Percentiles rank a stretch among this genome's conserved stretches.
Conservation (phyloP, 2,888 invertebrate genomes). For the Eugnorisma glareosa region DNA sequence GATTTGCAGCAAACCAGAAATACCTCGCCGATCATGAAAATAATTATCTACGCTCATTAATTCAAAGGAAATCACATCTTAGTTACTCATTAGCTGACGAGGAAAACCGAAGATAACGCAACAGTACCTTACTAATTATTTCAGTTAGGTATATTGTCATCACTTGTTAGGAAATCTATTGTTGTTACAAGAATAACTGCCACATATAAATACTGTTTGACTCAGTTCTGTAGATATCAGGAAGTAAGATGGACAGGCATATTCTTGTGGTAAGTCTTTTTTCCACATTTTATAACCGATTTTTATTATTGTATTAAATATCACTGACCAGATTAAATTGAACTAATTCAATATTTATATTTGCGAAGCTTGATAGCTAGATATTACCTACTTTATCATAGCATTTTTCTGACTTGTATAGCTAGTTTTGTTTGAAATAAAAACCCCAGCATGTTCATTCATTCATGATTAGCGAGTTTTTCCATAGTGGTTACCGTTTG, state of each 20-base stretch:
- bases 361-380: background rate
- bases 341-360: background rate
- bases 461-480: background rate
- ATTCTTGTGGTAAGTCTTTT: conserved; percentile 57
- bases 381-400: background rate
- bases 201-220: conserved; percentile 44
- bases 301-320: background rate
- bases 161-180: conserved; percentile 61
- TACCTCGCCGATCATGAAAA: background rate
- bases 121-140: conserved; percentile 1
- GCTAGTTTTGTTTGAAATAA: conserved; percentile 2
- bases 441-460: background rate
- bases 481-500: background rate
- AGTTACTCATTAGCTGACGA: conserved; percentile 37
- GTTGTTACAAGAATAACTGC: conserved; percentile 30
- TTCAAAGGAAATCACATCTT: conserved; percentile 2
- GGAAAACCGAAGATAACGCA: conserved; percentile 45
- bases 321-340: too few relatives aligned
- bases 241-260: conserved; percentile 49
- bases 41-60: conserved; percentile 10
- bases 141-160: conserved; percentile 27
- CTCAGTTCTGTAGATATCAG: conserved; percentile 27
- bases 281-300: background rate
- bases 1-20: background rate
- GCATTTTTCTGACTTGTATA: background rate